Evolutionary conservation across 2,113 vertebrate species (phyloP).

Genomic region (Megaceryle maxima): DNA sequence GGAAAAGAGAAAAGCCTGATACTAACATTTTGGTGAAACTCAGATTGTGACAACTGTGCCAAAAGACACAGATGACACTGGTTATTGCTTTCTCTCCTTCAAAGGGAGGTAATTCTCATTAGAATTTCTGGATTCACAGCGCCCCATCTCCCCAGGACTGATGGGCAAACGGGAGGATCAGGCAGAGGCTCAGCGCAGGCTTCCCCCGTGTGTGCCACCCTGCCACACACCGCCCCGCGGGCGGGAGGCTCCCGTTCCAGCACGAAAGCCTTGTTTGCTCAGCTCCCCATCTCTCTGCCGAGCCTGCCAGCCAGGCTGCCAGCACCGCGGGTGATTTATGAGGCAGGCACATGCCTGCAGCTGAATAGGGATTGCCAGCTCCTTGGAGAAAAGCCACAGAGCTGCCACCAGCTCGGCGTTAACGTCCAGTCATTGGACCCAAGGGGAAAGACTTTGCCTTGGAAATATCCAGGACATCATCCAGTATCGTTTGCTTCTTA

Average conservation of each 20-base stretch:
- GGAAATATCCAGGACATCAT: background rate
- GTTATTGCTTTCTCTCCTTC: background rate
- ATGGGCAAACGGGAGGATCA: background rate
- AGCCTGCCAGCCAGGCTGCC: constrained; percentile 10
- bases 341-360: constrained; percentile 31
- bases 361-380: background rate
- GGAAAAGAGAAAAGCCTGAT: background rate
- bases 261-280: constrained; percentile 6
- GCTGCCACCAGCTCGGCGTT: constrained; percentile 34
- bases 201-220: background rate
- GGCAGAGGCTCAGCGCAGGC: rapidly evolving
- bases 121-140: background rate
- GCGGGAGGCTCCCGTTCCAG: background rate
- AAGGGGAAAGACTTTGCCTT: background rate
- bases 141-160: background rate
- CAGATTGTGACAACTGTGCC: background rate
- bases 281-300: background rate
- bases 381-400: constrained; percentile 36
- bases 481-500: background rate
- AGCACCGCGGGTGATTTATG: background rate
- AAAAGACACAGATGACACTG: background rate
- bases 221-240: rapidly evolving
- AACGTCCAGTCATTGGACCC: background rate
- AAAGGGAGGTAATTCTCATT: background rate
- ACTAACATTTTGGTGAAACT: background rate